phyloP scores from a whole-genome alignment of 2,797 vertebrate genomes.

The Melanogrammus aeglefinus region DNA sequence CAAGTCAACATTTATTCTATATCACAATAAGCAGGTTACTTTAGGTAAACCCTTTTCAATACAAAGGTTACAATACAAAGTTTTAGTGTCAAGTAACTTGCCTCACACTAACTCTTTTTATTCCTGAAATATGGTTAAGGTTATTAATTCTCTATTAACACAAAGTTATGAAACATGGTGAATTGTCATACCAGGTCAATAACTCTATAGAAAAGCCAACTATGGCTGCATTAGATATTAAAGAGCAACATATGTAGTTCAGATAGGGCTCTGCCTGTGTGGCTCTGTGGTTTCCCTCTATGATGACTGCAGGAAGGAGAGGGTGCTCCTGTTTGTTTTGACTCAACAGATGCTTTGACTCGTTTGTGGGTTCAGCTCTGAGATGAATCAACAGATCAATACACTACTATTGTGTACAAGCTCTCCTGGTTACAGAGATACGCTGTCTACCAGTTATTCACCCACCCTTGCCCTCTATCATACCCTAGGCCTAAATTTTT shows the following conservation, averaged over 20 bases:
- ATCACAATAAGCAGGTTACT: background rate
- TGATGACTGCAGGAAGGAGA: constrained; percentile 19
- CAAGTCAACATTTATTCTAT: background rate
- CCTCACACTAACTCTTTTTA: background rate
- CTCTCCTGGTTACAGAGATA: background rate
- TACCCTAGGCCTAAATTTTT: too few relatives aligned
- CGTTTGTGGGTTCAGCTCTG: background rate
- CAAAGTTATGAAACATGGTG: too few relatives aligned
- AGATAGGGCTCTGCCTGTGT: constrained; percentile 10
- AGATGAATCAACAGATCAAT: background rate
- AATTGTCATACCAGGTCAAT: background rate
- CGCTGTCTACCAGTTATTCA: background rate
- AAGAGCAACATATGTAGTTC: constrained; percentile 1
- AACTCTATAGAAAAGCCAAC: background rate
- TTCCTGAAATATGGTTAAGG: too few relatives aligned
- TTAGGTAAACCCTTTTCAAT: too few relatives aligned
- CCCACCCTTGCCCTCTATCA: background rate
- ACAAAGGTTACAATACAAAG: too few relatives aligned
- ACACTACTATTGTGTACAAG: background rate
- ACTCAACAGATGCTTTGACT: constrained; percentile 38
- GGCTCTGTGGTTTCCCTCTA: background rate
- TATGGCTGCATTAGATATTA: background rate
- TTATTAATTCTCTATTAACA: too few relatives aligned
- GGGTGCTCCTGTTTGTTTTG: constrained; percentile 43
- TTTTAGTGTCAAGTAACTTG: background rate